These are phyloP conservation scores for zebrafish (Danio rerio) DNA, from an alignment of 2,113 vertebrate genomes.

Conservation along the genomic window GRCz12tu NC_133184.1:2197001-2197500, in stretches of 20 bases:
- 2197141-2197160: conserved; percentile 74
- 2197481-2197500: conserved; percentile 2
- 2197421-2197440: conserved; percentile 46
- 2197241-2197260: no score
- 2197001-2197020: conserved; percentile 73
- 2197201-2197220: conserved; percentile 35
- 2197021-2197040: conserved; percentile 66
- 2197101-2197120: conserved; percentile 31
- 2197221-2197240: no score
- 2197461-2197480: conserved; percentile 2
- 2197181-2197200: conserved; percentile 69
- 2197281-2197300: not conserved
- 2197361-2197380: conserved; percentile 67
- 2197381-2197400: conserved; percentile 64
- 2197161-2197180: conserved; percentile 74
- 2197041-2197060: conserved; percentile 77
- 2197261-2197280: not conserved
- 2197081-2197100: conserved; percentile 74
- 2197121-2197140: conserved; percentile 65
- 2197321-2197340: conserved; percentile 39
- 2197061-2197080: conserved; percentile 79
- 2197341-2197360: conserved; percentile 61
- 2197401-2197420: conserved; percentile 3
- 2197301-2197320: conserved; percentile 41
- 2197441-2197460: not conserved